Evolutionary conservation across 2,113 vertebrate species (phyloP), one percentile per base, ranked within the genome.

Genomic region (Cavia porcellus): DNA sequence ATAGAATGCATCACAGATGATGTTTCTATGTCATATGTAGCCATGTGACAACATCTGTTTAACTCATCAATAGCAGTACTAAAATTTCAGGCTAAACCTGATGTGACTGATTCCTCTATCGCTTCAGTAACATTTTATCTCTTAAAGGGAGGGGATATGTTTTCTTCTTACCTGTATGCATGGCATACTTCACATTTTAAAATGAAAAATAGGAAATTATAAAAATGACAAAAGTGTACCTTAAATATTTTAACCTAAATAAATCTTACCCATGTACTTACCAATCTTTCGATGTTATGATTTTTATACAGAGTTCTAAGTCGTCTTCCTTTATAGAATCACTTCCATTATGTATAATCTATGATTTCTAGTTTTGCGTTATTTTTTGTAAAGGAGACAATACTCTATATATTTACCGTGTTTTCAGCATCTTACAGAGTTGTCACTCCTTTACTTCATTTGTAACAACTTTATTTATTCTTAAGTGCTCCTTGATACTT

Each of bases 401-500:
- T 70, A 77, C 38, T 57, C 59, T 92, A 38, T 7, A 50, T 89
- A 77, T 89, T 70, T 82, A 96, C 28, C 61, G 0, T 89, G 30
- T 89, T 92, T 95, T 89, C 45, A 82, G 15, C 70, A 3, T 59
- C 19, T 93, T 57, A 1, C 11, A 81, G 6, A 32, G 8, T 77
- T 92, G 4, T 14, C 17, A 82, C 20, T n/a, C 32, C n/a, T 92
- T 93, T 61, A 35, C 45, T 72, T 92, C 72, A 94, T 52, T 66
- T 82, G 13, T 90, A 86, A 12, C 7, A 55, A 12, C 95, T 97
- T 94, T 91, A 77, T 93, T 87, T 93, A 22, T 32, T 90, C 32
- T 75, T 72, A 42, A 61, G 62, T 72, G 35, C 89, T 38, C 50
- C 74, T 88, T 81, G 35, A 74, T 12, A 52, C 47, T 62, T 89